Evolutionary conservation across 2,888 invertebrate species (phyloP).

Genomic region (Sthenelais limicola): DNA sequence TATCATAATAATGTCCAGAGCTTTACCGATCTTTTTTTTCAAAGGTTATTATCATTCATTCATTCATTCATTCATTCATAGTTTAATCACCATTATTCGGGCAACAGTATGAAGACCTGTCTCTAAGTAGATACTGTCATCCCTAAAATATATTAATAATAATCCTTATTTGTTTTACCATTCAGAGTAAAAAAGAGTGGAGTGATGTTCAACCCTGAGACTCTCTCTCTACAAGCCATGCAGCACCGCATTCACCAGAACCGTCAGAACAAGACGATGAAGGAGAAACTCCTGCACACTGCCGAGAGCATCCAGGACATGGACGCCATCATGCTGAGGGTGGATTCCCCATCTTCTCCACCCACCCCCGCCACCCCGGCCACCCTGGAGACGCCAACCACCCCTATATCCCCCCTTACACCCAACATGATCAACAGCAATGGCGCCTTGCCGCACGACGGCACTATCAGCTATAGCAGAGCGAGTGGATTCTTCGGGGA

Average conservation of each 20-base stretch:
- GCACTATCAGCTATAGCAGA: constrained; percentile 6
- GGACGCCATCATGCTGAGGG: constrained; percentile 42
- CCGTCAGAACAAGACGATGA: constrained; percentile 60
- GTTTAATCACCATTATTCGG: too few species aligned
- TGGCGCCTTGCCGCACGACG: not conserved
- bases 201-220: constrained; percentile 59
- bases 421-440: constrained; percentile 9
- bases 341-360: not conserved
- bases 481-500: constrained; percentile 26
- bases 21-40: too few species aligned
- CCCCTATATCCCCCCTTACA: constrained; percentile 14
- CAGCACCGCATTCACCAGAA: constrained; percentile 48
- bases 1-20: too few species aligned
- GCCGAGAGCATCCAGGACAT: constrained; percentile 57
- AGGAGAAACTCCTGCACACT: constrained; percentile 62
- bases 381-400: constrained; percentile 24
- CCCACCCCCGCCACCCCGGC: constrained; percentile 23
- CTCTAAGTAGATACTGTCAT: too few species aligned
- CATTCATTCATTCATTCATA: too few species aligned
- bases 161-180: constrained; percentile 33
- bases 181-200: constrained; percentile 58
- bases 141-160: not conserved
- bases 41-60: too few species aligned
- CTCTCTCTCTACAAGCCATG: constrained; percentile 58
- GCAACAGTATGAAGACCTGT: too few species aligned